Percentiles rank a stretch among this genome's conserved stretches.
These are phyloP conservation scores for Drosophila hydei DNA, from an alignment of 1,140 invertebrate genomes.

Conservation along the genomic window DNA sequence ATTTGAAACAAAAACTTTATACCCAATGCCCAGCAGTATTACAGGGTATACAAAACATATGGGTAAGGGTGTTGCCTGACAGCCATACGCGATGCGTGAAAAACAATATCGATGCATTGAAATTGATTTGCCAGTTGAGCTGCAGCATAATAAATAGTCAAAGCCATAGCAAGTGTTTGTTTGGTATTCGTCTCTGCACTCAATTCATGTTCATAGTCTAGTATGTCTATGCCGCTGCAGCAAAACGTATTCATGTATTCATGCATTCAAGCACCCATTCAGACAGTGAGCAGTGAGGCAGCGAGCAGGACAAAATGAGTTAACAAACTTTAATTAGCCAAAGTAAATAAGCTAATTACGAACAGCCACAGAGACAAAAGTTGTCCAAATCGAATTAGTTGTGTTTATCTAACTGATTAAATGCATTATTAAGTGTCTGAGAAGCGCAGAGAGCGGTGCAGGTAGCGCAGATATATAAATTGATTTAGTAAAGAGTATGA, in stretches of 20 bases:
- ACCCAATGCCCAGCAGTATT: too few species aligned
- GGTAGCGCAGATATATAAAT: neutral
- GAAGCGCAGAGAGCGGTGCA: neutral
- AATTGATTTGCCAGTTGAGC: slow-evolving; percentile 73
- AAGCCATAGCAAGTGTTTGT: neutral
- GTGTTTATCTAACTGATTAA: slow-evolving; percentile 67
- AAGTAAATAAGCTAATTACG: slow-evolving; percentile 50
- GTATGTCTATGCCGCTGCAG: neutral
- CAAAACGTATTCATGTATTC: slow-evolving; percentile 12
- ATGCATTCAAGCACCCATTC: neutral
- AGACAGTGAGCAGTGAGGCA: neutral
- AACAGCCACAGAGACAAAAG: slow-evolving; percentile 38
- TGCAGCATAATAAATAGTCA: slow-evolving; percentile 69
- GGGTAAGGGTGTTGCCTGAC: neutral
- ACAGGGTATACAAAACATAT: neutral
- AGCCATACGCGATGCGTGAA: slow-evolving; percentile 18
- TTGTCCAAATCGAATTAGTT: slow-evolving; percentile 71
- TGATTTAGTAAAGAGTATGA: neutral
- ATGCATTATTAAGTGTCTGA: slow-evolving; percentile 45
- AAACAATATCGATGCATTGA: slow-evolving; percentile 45
- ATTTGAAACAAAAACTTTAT: too few species aligned
- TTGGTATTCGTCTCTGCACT: neutral
- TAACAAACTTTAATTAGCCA: slow-evolving; percentile 42
- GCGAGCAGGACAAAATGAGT: slow-evolving; percentile 6
- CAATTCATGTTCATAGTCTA: neutral